Base-by-base conservation (phyloP, 2,888 invertebrate genomes). In the Omphaloscelis lunosa region DNA sequence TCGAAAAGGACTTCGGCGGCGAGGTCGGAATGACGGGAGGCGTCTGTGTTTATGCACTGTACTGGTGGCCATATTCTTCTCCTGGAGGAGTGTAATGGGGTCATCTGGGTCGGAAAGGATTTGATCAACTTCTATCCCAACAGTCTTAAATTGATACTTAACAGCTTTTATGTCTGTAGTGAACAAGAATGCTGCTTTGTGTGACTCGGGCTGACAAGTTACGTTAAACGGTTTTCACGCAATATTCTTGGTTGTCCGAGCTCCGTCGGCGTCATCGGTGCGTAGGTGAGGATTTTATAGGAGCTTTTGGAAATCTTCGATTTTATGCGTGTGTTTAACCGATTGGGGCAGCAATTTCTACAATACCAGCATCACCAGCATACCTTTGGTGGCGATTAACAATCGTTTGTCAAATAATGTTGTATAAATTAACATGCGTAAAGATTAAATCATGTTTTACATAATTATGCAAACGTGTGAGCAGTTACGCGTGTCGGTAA, bases 401-500 rank as follows among this genome's bases (percentile, higher is more conserved):
- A 63, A 80, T 51, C 48, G 20, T 67, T 56, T 51, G 63, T 77
- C 67, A 62, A 82, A 82, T 67, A 39, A 39, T 56, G 11, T 65
- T 69, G 58, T 27, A 66, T 68, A 67, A 71, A 79, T 79, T 62
- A 77, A 71, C 76, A 71, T 67, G 83, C 77, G 69, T 79, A 69
- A 77, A 82, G 59, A 87, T 86, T 87, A 86, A 83, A 85, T 82
- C 82, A 78, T 80, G 69, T 82, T 86, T 84, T 75, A 79, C 75
- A 84, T 81, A 79, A 88, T 76, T 80, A 87, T 85, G 74, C 79
- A 79, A 83, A 82, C 41, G 59, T 73, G 72, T 73, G 71, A 58
- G 82, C 88, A 90, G 77, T 86, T 76, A 90, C 82, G 91, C 90
- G 90, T 90, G 68, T 86, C 88, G 83, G 84, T 80, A 77, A 82